A percentile compares a stretch with the other conserved stretches of the same genome.
Conservation (phyloP, 2,797 vertebrate genomes). For the Leptodactylus fallax region DNA sequence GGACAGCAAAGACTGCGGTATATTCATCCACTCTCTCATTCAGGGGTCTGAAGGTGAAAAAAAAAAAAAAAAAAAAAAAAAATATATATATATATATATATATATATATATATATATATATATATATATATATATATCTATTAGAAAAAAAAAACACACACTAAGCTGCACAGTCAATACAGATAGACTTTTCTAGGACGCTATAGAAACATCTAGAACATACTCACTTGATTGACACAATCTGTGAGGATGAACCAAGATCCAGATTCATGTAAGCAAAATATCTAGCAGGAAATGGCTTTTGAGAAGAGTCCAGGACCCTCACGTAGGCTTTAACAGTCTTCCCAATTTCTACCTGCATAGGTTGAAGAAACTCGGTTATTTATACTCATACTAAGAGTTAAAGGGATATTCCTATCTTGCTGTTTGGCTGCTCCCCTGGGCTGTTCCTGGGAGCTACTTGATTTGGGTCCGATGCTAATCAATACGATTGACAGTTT, state of each 20-base stretch:
- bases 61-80: background rate
- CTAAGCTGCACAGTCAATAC: background rate
- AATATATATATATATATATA: too few relatives aligned
- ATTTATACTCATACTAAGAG: too few relatives aligned
- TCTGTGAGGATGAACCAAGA: constrained; percentile 85
- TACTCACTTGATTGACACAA: constrained; percentile 89
- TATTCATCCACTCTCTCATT: constrained; percentile 82
- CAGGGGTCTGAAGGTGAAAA: constrained; percentile 63
- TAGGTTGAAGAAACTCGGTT: background rate
- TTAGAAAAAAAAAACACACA: background rate
- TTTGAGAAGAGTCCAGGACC: constrained; percentile 88
- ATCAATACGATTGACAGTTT: too few relatives aligned
- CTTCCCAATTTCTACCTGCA: constrained; percentile 95
- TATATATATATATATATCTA: too few relatives aligned
- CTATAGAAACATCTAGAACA: background rate
- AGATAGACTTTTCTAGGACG: background rate
- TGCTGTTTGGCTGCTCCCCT: background rate
- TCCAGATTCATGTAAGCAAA: constrained; percentile 90
- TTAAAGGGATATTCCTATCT: too few relatives aligned
- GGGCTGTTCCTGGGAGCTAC: too few relatives aligned
- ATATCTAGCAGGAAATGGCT: constrained; percentile 88
- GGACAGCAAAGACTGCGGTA: constrained; percentile 85
- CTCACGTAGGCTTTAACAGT: constrained; percentile 88
- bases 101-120: too few relatives aligned
- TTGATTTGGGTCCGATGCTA: too few relatives aligned